Base-by-base conservation (phyloP, 2,888 invertebrate genomes). In the Lacanobia oleracea region DNA sequence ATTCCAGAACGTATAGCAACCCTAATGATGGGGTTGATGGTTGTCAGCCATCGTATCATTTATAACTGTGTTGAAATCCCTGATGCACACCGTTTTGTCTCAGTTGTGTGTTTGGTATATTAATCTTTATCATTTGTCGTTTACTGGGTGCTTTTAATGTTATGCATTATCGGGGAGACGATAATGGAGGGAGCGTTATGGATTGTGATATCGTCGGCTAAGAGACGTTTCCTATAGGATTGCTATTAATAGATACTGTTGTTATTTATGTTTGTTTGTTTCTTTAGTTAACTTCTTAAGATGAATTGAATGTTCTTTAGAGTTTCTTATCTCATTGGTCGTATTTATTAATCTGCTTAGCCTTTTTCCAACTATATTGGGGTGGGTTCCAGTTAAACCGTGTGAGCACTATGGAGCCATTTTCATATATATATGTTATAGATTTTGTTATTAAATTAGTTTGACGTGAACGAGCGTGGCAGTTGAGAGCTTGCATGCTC, bases 41-140 rank as follows among this genome's bases (percentile, higher is more conserved):
- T 62, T 68, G 60, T 21, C 60, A 48, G 10, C 23, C 60, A 43
- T 60, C 61, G 48, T 45, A 59, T 73, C 62, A 70, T 66, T 69
- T 72, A 72, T 79, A 43, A 61, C 61, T 43, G 37, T 56, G 63
- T 60, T 72, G 59, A 67, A 77, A 60, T 59, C 64, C 60, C 62
- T 61, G 57, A 73, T 57, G 61, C 68, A 60, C 40, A 57, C 60
- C 63, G 48, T 76, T 60, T 69, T 50, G 60, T 69, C 54, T 57
- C 43, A 54, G 53, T 27, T 64, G 53, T 59, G 50, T 57, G 61
- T 23, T 48, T 43, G 16, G 51, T 78, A 16, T 63, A 66, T 66
- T 61, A 71, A 65, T 71, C 45, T 71, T 78, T 78, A 62, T 59
- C 33, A 53, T 71, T 78, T 59, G 21, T 74, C 51, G 75, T 65